Base-by-base conservation (phyloP, 2,888 invertebrate species). In the Eugnorisma glareosa region DNA sequence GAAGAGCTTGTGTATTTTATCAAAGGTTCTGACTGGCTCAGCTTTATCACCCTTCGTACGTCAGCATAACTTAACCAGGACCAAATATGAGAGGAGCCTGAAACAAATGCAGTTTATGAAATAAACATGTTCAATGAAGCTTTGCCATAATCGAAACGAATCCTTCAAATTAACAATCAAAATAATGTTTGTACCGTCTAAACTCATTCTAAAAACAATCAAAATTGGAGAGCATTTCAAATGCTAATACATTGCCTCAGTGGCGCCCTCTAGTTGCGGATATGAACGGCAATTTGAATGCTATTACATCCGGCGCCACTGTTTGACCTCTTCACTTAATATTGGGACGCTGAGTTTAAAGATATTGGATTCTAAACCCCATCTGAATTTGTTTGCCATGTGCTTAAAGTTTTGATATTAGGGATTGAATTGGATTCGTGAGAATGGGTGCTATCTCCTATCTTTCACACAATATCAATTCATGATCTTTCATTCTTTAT, bases 211-310 rank as follows among this genome's bases (percentile, higher is more conserved):
- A 63, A 77, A 84, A 84, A 86, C 87, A 87, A 87, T 86, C 81
- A 77, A n/a, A 66, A 67, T 51, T 64, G 11, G 8, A 81, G 80
- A 67, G 77, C 61, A 76, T 73, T 79, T 63, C 48, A 69, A 79
- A 88, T 87, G 88, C 86, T 86, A 87, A 87, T 89, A 83, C 73
- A 71, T 74, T 24, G 13, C 51, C 64, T 67, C 73, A 75, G 78
- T 77, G 83, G 79, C 80, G 83, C 88, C 84, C 68, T 78, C 83
- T 67, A 35, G 64, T 48, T n/a, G 80, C 88, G 88, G 89, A 89
- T 89, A 89, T 89, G 85, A 89, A 82, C 80, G 85, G 43, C 80
- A 80, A 89, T 89, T 89, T 89, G 89, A 89, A 89, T 89, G 88
- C 84, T 89, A 89, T 89, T 89, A 84, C 89, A 80, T 89, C 89